Percentiles rank a stretch among this genome's conserved stretches.
phyloP scores from a whole-genome alignment of 2,888 invertebrate genomes.

The Tachystola acroxantha region DNA sequence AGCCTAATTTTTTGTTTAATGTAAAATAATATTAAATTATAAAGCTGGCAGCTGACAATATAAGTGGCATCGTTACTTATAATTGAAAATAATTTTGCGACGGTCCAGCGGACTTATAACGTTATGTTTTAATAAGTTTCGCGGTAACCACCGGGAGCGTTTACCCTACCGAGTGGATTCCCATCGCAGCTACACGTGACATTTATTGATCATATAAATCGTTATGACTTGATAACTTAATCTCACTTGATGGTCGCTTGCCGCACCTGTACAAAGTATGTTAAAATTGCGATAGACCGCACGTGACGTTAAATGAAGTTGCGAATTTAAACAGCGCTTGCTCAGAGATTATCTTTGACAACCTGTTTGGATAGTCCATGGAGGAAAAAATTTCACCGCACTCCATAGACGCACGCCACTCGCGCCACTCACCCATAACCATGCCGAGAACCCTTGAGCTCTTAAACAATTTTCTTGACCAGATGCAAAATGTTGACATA shows the following conservation, averaged over 20 bases:
- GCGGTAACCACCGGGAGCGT: slow-evolving; percentile 23
- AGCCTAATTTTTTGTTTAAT: slow-evolving; percentile 1
- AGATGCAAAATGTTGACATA: too few relatives aligned
- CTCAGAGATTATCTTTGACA: too few relatives aligned
- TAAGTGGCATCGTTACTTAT: slow-evolving; percentile 30
- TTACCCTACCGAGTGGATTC: slow-evolving; percentile 28
- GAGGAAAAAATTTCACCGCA: too few relatives aligned
- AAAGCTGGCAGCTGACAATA: slow-evolving; percentile 2
- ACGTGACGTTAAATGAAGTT: slow-evolving; percentile 4
- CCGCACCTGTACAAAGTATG: slow-evolving; percentile 3
- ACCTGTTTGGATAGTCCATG: too few relatives aligned
- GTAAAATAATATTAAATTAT: background rate
- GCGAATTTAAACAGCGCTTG: background rate
- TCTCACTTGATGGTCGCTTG: slow-evolving; percentile 33
- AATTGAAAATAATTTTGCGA: slow-evolving; percentile 31
- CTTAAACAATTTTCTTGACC: too few relatives aligned
- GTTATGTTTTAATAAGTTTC: slow-evolving; percentile 41
- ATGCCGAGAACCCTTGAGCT: too few relatives aligned
- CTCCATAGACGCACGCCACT: too few relatives aligned
- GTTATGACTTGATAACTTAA: slow-evolving; percentile 49
- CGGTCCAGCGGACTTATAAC: slow-evolving; percentile 24
- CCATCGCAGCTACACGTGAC: slow-evolving; percentile 28
- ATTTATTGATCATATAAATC: slow-evolving; percentile 52
- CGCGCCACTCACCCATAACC: too few relatives aligned
- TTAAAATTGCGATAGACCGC: slow-evolving; percentile 1